A percentile compares a stretch with the other conserved stretches of the same genome.
These are phyloP conservation scores for Nesometra sesokonis DNA, from an alignment of 35 echinoderm and acorn worm species.

Conservation along the genomic window DNA sequence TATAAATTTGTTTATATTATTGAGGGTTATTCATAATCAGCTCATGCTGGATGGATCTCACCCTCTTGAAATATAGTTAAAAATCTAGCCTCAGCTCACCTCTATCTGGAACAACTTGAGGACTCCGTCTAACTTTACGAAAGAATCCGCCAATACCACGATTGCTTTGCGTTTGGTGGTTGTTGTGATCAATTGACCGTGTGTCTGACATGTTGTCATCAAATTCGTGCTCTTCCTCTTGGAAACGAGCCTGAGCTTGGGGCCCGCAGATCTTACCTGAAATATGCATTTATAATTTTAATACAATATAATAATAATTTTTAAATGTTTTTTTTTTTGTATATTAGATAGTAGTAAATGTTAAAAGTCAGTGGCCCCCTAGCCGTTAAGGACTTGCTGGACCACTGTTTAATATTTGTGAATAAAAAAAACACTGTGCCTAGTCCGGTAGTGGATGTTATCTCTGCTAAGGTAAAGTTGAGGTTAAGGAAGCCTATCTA, in stretches of 20 bases:
- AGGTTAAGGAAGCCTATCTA: too few relatives aligned
- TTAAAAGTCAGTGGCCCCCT: too few relatives aligned
- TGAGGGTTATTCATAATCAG: too few relatives aligned
- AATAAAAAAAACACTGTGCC: too few relatives aligned
- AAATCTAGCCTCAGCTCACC: not conserved
- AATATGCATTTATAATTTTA: too few relatives aligned
- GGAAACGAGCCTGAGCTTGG: constrained; percentile 46
- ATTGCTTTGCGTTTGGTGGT: not conserved
- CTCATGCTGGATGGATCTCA: not conserved
- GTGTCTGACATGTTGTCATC: constrained; percentile 54
- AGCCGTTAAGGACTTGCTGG: too few relatives aligned
- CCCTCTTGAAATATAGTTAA: not conserved
- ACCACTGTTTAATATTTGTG: too few relatives aligned
- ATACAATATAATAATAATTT: too few relatives aligned
- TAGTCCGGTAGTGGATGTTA: too few relatives aligned
- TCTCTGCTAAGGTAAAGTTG: too few relatives aligned
- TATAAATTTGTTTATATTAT: not conserved
- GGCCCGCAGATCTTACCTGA: not conserved
- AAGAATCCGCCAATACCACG: constrained; percentile 33
- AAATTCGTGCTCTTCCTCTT: constrained; percentile 78
- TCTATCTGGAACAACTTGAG: constrained; percentile 78
- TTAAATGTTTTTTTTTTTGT: too few relatives aligned
- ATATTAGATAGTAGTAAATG: too few relatives aligned
- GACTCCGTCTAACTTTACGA: constrained; percentile 54
- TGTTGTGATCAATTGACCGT: constrained; percentile 58